Conservation (phyloP, 1,140 invertebrate genomes). For the Bombus confusus region DNA sequence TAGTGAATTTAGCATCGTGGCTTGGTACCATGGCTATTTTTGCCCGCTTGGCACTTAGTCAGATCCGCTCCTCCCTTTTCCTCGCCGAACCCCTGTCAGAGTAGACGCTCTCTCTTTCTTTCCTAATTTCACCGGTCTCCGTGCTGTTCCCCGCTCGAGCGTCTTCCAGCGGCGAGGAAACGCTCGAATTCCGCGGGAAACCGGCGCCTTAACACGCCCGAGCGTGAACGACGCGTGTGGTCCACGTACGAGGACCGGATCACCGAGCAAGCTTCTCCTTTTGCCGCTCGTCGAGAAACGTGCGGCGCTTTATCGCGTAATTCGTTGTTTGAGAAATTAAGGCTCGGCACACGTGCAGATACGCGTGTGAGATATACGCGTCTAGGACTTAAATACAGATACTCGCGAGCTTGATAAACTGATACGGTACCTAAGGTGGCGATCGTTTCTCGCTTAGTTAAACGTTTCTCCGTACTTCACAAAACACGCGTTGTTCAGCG, state of each 20-base stretch:
- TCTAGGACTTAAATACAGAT: neutral
- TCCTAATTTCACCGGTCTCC: neutral
- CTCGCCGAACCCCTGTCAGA: neutral
- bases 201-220: neutral
- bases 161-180: conserved; percentile 35
- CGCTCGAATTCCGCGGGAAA: conserved; percentile 55
- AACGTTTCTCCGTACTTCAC: too few relatives aligned
- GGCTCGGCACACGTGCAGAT: neutral
- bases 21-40: conserved; percentile 66
- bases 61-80: conserved; percentile 44
- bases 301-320: neutral
- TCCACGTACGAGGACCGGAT: neutral
- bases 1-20: conserved; percentile 61
- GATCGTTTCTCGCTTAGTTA: too few relatives aligned
- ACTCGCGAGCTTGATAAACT: too few relatives aligned
- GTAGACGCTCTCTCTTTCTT: neutral
- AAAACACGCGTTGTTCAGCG: too few relatives aligned
- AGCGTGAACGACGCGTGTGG: conserved; percentile 39
- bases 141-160: neutral
- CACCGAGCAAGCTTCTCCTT: neutral
- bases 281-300: neutral
- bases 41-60: conserved; percentile 64
- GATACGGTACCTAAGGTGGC: too few relatives aligned
- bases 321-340: neutral
- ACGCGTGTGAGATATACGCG: neutral